A percentile compares a stretch with the other conserved stretches of the same genome.
These are phyloP conservation scores for Sesamia nonagrioides DNA, from an alignment of 1,140 invertebrate genomes.

Conservation along the genomic window DNA sequence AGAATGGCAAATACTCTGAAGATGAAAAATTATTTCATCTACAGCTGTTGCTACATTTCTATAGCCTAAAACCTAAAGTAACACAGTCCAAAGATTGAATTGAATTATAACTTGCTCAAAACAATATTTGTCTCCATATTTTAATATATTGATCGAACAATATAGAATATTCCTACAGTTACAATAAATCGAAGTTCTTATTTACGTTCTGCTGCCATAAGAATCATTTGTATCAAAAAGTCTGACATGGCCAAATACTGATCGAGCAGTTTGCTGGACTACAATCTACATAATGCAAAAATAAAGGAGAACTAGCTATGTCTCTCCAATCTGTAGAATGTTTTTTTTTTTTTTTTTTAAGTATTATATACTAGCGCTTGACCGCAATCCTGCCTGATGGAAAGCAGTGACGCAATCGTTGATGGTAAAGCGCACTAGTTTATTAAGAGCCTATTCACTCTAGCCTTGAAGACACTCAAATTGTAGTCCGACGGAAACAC, in stretches of 20 bases:
- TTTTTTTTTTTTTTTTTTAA: no score
- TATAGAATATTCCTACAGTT: background rate
- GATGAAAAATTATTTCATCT: background rate
- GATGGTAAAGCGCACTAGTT: no score
- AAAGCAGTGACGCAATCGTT: no score
- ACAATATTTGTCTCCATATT: conserved; percentile 1
- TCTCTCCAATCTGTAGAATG: background rate
- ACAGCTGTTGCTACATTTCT: background rate
- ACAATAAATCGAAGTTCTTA: background rate
- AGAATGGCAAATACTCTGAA: no score
- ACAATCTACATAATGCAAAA: background rate
- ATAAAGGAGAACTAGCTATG: background rate
- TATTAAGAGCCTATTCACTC: no score
- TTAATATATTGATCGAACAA: background rate
- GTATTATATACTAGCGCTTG: no score
- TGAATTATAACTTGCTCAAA: conserved; percentile 1
- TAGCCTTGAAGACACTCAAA: no score
- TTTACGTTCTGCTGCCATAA: no score
- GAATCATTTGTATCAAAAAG: background rate
- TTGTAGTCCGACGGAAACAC: no score
- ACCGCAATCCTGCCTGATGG: no score
- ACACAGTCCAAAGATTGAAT: background rate
- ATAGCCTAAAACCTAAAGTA: background rate
- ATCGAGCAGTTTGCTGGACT: background rate
- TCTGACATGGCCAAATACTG: conserved; percentile 12